A percentile compares a stretch with the other conserved stretches of the same genome.
These are phyloP conservation scores for Leucophenga varia DNA, from an alignment of 1,140 invertebrate species.

Conservation along the genomic window DNA sequence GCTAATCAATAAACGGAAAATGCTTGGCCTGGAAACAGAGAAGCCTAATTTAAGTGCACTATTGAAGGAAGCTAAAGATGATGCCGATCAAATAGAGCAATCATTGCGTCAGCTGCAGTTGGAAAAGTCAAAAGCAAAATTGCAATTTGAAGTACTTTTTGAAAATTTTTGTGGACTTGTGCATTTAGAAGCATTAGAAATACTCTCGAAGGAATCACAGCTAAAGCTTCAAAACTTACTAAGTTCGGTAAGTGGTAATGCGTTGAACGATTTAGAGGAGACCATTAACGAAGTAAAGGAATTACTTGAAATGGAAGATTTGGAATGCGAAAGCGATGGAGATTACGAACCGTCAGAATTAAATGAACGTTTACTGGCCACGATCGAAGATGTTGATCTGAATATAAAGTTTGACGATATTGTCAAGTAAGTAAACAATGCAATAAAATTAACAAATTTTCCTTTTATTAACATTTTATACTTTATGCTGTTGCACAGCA, in stretches of 20 bases:
- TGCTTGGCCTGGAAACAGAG: conserved; percentile 66
- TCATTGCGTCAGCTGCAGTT: conserved; percentile 62
- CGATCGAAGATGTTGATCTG: conserved; percentile 65
- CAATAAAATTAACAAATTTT: background rate
- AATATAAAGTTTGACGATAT: conserved; percentile 60
- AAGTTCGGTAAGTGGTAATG: conserved; percentile 59
- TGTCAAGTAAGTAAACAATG: conserved; percentile 51
- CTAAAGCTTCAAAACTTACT: conserved; percentile 70
- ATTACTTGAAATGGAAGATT: conserved; percentile 72
- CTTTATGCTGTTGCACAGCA: too few species aligned
- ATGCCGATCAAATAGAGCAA: conserved; percentile 70
- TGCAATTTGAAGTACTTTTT: conserved; percentile 81
- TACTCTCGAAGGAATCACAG: conserved; percentile 81
- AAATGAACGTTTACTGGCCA: conserved; percentile 59
- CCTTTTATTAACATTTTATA: too few species aligned
- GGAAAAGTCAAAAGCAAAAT: conserved; percentile 62
- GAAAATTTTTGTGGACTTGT: conserved; percentile 87
- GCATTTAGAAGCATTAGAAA: conserved; percentile 86
- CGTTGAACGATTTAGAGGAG: conserved; percentile 70
- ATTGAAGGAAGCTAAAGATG: conserved; percentile 80
- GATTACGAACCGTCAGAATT: conserved; percentile 59
- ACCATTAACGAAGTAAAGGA: conserved; percentile 78
- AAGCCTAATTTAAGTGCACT: conserved; percentile 62
- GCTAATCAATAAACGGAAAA: conserved; percentile 76
- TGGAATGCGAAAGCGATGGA: conserved; percentile 62